A percentile compares a stretch with the other conserved stretches of the same genome.
phyloP scores from a whole-genome alignment of 2,113 vertebrate species.

The Orycteropus afer region DNA sequence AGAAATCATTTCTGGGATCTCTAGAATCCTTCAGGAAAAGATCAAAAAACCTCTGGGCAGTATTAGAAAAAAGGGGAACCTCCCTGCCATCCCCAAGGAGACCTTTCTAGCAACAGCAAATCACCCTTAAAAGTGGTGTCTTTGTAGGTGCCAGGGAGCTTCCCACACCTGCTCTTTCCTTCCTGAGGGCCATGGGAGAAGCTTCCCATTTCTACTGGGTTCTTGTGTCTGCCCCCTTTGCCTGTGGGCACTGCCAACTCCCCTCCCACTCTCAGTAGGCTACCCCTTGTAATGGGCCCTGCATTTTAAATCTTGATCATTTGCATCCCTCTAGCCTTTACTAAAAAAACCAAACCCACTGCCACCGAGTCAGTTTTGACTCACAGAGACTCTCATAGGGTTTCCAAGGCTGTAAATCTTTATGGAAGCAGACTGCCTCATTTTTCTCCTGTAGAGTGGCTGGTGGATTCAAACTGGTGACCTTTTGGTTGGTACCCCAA shows the following conservation, averaged over 20 bases:
- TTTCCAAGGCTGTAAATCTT: no score
- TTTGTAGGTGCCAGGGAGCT: not conserved
- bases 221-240: not conserved
- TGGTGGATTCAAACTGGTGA: no score
- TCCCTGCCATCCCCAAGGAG: not conserved
- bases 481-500: no score
- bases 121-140: not conserved
- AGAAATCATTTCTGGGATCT: not conserved
- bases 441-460: no score
- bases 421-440: no score
- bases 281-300: not conserved
- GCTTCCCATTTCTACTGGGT: not conserved
- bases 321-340: not conserved
- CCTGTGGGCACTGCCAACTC: not conserved
- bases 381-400: no score
- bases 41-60: not conserved
- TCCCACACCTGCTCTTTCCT: not conserved
- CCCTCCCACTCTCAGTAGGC: not conserved
- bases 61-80: not conserved
- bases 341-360: no score
- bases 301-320: not conserved
- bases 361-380: no score
- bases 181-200: not conserved
- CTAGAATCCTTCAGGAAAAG: slow-evolving; percentile 39
- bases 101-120: not conserved